Conservation (phyloP, 2,888 invertebrate species). For the Lycophotia porphyrea region DNA sequence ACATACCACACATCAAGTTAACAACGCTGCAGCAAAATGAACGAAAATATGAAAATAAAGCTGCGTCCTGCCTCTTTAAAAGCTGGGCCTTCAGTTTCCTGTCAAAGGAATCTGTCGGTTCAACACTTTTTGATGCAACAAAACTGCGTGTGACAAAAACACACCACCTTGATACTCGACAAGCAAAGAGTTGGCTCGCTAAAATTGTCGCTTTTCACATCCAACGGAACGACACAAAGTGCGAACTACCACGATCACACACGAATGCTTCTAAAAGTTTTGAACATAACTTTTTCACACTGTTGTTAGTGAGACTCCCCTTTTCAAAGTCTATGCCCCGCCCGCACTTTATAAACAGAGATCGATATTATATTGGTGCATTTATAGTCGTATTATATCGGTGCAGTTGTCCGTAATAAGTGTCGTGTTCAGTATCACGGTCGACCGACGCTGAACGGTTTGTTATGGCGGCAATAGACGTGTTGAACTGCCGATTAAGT, state of each 20-base stretch:
- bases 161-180: conserved; percentile 4
- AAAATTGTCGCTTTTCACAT: conserved; percentile 1
- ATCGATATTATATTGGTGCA: conserved; percentile 3
- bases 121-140: neutral
- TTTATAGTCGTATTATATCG: neutral
- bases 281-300: neutral
- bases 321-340: neutral
- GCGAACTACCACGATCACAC: neutral
- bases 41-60: neutral
- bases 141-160: neutral
- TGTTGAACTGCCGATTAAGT: neutral
- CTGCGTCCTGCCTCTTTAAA: neutral
- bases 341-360: neutral
- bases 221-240: conserved; percentile 1
- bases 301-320: neutral
- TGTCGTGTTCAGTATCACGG: conserved; percentile 7
- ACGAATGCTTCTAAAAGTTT: neutral
- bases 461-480: conserved; percentile 1
- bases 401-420: neutral
- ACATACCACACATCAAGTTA: neutral
- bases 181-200: conserved; percentile 11
- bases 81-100: neutral
- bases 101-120: neutral
- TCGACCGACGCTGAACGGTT: conserved; percentile 2
- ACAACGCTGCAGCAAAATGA: neutral